Evolutionary conservation across 2,797 vertebrate species (phyloP), one percentile per base, ranked within the genome.

Genomic region (Pipistrellus pygmaeus): DNA sequence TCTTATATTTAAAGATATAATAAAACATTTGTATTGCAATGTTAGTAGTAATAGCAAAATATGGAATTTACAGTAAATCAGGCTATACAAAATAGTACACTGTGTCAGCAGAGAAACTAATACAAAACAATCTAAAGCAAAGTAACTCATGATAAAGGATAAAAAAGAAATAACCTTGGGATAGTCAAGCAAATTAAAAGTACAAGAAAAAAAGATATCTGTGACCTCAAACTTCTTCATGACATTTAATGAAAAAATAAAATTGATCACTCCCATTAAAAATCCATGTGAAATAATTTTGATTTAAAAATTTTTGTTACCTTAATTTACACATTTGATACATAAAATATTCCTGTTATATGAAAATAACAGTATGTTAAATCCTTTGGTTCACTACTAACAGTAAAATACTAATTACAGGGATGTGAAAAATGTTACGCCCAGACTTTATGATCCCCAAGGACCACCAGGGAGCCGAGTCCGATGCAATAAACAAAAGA

Each of bases 281-380:
- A 82, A 91, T 82, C 6, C 27, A 30, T 72, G 25, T 85, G 91
- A 90, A 87, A 69, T 64, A 76, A 83, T 77, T 91, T 80, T 27
- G 11, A 60, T 66, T 76, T 15, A n/a, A 10, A 83, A 48, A 3
- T 17, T 30, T 51, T 76, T 71, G 6, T 48, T 87, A 85, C 18
- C 13, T 91, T 62, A 76, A 85, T 77, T 73, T 93, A 84, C 2
- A 78, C 14, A 88, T 91, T 69, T 83, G 57, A 10, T 35, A 66
- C 46, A 94, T 27, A 94, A 64, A 10, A 64, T 55, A 60, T 69
- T 71, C 3, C 77, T 44, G 32, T 55, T 85, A 66, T 60, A 32
- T 75, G 27, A 91, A 96, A 81, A 62, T 71, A 88, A 38, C 35
- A 85, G 88, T 55, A 84, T 57, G n/a, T 88, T 85, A 17, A 75